These are phyloP conservation scores for Coelinius sp. DNA, from an alignment of 2,888 invertebrate genomes.

Conservation along the genomic window DNA sequence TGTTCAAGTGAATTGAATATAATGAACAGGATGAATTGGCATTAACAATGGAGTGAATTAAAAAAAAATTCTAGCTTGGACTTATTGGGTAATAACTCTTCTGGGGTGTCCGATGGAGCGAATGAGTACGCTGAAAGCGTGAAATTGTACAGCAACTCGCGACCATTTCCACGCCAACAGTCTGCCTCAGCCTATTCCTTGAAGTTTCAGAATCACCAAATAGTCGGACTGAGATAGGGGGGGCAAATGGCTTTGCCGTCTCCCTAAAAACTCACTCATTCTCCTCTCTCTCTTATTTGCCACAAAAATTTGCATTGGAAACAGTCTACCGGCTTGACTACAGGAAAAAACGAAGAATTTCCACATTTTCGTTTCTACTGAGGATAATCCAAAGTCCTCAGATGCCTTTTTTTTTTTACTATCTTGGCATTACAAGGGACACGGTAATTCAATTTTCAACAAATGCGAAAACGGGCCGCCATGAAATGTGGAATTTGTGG, in stretches of 20 bases:
- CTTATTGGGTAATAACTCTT: slow-evolving; percentile 44
- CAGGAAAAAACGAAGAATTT: slow-evolving; percentile 41
- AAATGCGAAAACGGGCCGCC: slow-evolving; percentile 50
- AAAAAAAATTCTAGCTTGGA: slow-evolving; percentile 42
- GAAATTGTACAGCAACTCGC: slow-evolving; percentile 44
- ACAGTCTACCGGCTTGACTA: slow-evolving; percentile 41
- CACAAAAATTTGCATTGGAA: slow-evolving; percentile 51
- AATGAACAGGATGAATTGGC: not conserved
- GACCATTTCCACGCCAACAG: slow-evolving; percentile 15
- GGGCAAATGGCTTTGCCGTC: slow-evolving; percentile 25
- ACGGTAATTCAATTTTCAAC: slow-evolving; percentile 60
- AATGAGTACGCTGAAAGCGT: slow-evolving; percentile 48
- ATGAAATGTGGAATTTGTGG: slow-evolving; percentile 2
- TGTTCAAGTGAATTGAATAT: too few relatives aligned
- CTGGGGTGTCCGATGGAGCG: slow-evolving; percentile 46
- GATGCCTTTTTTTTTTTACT: slow-evolving; percentile 17
- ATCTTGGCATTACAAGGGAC: slow-evolving; percentile 35
- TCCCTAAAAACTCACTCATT: not conserved
- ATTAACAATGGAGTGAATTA: slow-evolving; percentile 40
- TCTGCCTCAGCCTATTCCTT: not conserved
- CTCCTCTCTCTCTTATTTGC: slow-evolving; percentile 44
- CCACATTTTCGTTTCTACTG: slow-evolving; percentile 56
- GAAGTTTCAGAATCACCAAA: not conserved
- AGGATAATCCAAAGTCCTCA: slow-evolving; percentile 45
- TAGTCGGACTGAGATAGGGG: slow-evolving; percentile 31